Evolutionary conservation across 2,113 vertebrate genomes (phyloP), one percentile per base, ranked within the genome.

Genomic region (Pao palembangensis): DNA sequence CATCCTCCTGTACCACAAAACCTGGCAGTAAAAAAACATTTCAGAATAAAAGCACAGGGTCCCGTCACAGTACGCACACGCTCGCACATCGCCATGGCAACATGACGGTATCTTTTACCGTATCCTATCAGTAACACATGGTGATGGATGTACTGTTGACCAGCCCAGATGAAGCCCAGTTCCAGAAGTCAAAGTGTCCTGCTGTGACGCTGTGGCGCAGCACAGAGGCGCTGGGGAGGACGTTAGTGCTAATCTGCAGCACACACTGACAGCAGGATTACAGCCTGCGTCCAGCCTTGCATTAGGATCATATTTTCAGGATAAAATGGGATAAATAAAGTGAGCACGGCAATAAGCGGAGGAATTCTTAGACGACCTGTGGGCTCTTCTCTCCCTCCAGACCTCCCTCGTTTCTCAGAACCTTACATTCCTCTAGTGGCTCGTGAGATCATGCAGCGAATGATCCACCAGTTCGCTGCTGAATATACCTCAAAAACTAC

Each of bases 401-500:
- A 97, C 88, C 93, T 95, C 90, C 94, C 94, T 83, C 91, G 93
- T 94, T 94, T 96, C 92, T 95, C 93, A 75, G 94, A 96, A 93
- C 93, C 94, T 70, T 94, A 93, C 93, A 97, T 96, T 92, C 94
- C 96, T 92, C 90, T 98, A 94, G 95, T 98, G 93, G 94, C 96
- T 93, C 94, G 94, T 88, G 94, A 98, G 94, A 98, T 99, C 92
- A 98, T 98, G 95, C 96, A 99, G 94, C 94, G 93, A 95, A 99
- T 98, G 96, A 98, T 98, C 92, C 94, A 94, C 90, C 95, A 98
- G 93, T 97, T 98, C 92, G 95, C 96, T 93, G 94, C 93, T 87
- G 95, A 99, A 99, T 99, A 98, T 98, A 98, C 97, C 96, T 99
- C 96, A 98, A 98, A 99, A 95, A 98, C 91, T 93, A 94, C 96